Evolutionary conservation across 2,888 invertebrate genomes (phyloP), one percentile per base, ranked within the genome.

Genomic region (Eristalis tenax): DNA sequence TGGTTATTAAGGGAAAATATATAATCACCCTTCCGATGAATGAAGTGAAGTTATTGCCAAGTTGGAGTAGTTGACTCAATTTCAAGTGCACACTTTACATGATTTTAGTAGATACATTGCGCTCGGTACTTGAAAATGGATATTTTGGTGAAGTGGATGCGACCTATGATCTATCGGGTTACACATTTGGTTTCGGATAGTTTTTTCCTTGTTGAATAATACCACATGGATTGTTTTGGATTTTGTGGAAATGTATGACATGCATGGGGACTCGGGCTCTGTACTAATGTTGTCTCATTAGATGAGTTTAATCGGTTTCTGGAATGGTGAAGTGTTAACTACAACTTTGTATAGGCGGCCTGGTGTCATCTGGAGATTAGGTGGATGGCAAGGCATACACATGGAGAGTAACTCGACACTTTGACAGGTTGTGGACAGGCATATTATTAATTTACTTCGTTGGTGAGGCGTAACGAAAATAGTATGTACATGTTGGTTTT

Each of bases 1-100:
- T 35, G 63, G 69, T 28, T 87, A 83, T 87, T 79, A 75, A 79
- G 83, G 73, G 87, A 83, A 80, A 83, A 80, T 87, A n/a, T n/a
- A n/a, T n/a, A 87, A 87, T 87, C 83, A 87, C 87, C 87, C 87
- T 77, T 73, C 38, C 40, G 28, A n/a, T 38, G 63, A 35, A 15
- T 35, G 61, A 69, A 59, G 38, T 40, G 75, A 82, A 73, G 73
- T 70, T 78, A 75, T 71, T 79, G 68, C 66, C 64, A 43, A 69
- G 69, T 63, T 73, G 64, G 40, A 75, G 70, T 64, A 75, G 86
- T 83, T 87, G 83, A 83, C 75, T 83, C 74, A 23, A 56, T 69
- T 83, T 83, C 87, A 87, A 87, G 87, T 83, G 87, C 75, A 71
- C 70, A 87, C 87, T 87, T 83, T 69, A 80, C 79, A 83, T 73